A percentile compares a stretch with the other conserved stretches of the same genome.
These are phyloP conservation scores for Achlya flavicornis DNA, from an alignment of 2,888 invertebrate genomes.

Conservation along the genomic window DNA sequence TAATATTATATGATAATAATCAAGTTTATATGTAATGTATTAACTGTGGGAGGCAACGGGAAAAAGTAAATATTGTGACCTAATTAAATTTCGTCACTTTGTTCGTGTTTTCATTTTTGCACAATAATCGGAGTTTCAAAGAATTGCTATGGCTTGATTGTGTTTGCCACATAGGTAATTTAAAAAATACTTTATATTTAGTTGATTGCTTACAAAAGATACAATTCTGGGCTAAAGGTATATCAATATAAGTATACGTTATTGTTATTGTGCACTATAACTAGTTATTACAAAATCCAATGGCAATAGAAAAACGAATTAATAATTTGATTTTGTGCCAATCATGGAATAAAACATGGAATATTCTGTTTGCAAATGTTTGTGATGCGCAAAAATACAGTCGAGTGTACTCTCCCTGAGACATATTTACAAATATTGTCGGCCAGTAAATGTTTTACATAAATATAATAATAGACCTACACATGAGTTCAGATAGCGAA, in stretches of 20 bases:
- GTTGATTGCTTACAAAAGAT: not conserved
- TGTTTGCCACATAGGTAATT: not conserved
- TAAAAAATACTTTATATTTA: not conserved
- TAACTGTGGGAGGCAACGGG: not conserved
- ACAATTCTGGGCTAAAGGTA: not conserved
- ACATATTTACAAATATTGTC: not conserved
- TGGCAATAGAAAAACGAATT: too few relatives aligned
- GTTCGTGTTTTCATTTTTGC: not conserved
- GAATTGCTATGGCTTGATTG: not conserved
- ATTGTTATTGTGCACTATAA: too few relatives aligned
- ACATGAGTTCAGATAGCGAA: too few relatives aligned
- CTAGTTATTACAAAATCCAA: too few relatives aligned
- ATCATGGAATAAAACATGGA: too few relatives aligned
- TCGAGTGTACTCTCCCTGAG: slow-evolving; percentile 34
- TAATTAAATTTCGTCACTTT: not conserved
- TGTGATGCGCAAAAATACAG: slow-evolving; percentile 39
- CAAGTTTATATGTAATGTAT: slow-evolving; percentile 23
- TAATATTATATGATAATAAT: slow-evolving; percentile 31
- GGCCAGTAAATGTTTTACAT: not conserved
- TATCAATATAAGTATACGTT: not conserved
- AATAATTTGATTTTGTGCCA: too few relatives aligned
- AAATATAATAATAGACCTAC: too few relatives aligned
- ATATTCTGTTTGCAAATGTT: slow-evolving; percentile 22
- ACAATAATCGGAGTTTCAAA: not conserved
- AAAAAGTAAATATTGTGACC: not conserved